These are phyloP conservation scores for Bos javanicus DNA, from an alignment of 2,113 vertebrate species.

Conservation along the genomic window DNA sequence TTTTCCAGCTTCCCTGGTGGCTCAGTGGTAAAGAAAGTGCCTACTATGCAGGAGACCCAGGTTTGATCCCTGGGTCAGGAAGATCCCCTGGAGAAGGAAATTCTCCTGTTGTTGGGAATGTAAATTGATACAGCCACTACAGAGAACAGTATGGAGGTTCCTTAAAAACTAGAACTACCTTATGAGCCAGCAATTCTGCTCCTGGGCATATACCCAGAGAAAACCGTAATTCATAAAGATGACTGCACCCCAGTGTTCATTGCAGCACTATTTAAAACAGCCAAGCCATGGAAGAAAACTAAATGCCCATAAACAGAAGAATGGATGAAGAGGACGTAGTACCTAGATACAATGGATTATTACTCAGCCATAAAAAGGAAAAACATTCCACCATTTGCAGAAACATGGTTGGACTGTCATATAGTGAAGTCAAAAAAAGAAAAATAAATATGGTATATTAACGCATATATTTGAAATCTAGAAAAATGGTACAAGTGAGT, in stretches of 20 bases:
- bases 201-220: background rate
- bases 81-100: background rate
- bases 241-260: background rate
- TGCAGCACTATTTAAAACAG: background rate
- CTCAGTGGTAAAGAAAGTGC: background rate
- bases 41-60: background rate
- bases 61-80: background rate
- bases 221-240: background rate
- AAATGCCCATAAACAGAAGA: background rate
- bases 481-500: background rate
- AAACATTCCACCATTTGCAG: background rate
- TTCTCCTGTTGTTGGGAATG: background rate
- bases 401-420: background rate
- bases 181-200: background rate
- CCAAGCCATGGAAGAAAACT: background rate
- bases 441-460: background rate
- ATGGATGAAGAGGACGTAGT: background rate
- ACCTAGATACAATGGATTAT: background rate
- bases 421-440: background rate
- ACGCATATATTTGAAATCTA: background rate
- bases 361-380: background rate
- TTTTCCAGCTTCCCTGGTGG: background rate
- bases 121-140: background rate
- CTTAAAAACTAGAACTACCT: background rate
- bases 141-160: background rate